Evolutionary conservation across 1,140 invertebrate species (phyloP).

Genomic region (Artemia franciscana): DNA sequence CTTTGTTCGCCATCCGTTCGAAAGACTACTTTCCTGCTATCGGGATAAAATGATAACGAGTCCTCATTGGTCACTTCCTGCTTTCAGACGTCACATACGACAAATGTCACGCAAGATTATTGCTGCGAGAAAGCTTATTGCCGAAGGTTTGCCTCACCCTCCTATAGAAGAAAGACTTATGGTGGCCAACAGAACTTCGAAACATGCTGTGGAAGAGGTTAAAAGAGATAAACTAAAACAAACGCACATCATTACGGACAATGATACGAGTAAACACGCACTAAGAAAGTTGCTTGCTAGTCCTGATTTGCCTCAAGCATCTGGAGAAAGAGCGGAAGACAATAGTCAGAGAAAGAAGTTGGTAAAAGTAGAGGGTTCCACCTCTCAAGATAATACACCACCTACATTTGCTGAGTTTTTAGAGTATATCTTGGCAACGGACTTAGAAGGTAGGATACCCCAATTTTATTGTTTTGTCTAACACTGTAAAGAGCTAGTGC

Average conservation of each 20-base stretch:
- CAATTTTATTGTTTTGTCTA: too few species aligned
- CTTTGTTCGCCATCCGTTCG: constrained; percentile 19
- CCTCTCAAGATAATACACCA: neutral
- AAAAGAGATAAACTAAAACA: too few species aligned
- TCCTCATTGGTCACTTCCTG: constrained; percentile 8
- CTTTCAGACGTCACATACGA: constrained; percentile 7
- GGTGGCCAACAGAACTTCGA: neutral
- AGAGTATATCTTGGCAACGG: constrained; percentile 14
- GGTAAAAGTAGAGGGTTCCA: neutral
- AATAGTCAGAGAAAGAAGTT: too few species aligned
- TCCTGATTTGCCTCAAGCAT: neutral
- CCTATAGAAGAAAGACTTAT: neutral
- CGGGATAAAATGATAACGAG: constrained; percentile 14
- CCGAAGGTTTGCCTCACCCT: neutral
- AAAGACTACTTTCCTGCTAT: constrained; percentile 18
- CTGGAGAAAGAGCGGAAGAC: too few species aligned
- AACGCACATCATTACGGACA: too few species aligned
- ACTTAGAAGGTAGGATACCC: constrained; percentile 11
- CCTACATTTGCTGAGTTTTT: constrained; percentile 18
- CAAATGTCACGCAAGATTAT: constrained; percentile 10
- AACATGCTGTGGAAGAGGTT: neutral
- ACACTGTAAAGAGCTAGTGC: too few species aligned
- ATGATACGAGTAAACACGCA: too few species aligned
- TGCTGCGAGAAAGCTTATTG: constrained; percentile 8
- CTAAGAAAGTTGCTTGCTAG: neutral